Evolutionary conservation across 2,113 vertebrate species (phyloP).

Genomic region (Cranoglanis bouderius): DNA sequence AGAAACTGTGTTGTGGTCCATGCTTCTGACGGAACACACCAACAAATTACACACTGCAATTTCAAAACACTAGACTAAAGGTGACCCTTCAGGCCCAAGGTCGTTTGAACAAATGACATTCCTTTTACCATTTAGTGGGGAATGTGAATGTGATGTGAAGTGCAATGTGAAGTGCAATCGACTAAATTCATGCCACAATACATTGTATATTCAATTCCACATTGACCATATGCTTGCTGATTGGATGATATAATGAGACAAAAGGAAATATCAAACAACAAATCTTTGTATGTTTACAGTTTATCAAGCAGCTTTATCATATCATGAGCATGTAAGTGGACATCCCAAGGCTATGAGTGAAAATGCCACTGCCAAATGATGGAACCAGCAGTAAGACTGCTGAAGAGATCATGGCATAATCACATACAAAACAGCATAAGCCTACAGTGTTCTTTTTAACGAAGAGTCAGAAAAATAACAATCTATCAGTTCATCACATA

Average conservation of each 20-base stretch:
- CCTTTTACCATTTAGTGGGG: slow-evolving; percentile 29
- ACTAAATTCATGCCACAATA: slow-evolving; percentile 47
- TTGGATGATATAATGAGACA: neutral
- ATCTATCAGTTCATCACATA: slow-evolving; percentile 7
- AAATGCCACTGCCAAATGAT: neutral
- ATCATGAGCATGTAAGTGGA: slow-evolving; percentile 12
- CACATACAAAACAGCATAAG: neutral
- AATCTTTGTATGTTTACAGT: slow-evolving; percentile 32
- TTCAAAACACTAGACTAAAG: slow-evolving; percentile 46
- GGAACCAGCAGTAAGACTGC: slow-evolving; percentile 4
- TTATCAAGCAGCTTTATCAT: slow-evolving; percentile 26
- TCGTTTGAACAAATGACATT: slow-evolving; percentile 47
- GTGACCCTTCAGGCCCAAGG: slow-evolving; percentile 38
- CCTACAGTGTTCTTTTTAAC: slow-evolving; percentile 17
- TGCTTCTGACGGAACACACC: slow-evolving; percentile 56
- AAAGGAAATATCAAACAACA: neutral
- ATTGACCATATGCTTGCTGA: slow-evolving; percentile 48
- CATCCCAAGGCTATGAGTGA: slow-evolving; percentile 11
- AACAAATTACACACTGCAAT: slow-evolving; percentile 53
- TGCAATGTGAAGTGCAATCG: slow-evolving; percentile 32
- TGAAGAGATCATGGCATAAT: slow-evolving; percentile 1
- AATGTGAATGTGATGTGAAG: slow-evolving; percentile 39
- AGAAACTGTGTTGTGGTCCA: slow-evolving; percentile 62
- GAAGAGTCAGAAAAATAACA: slow-evolving; percentile 22
- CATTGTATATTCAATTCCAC: slow-evolving; percentile 60